Conservation (phyloP, 2,797 vertebrate genomes). For the Nannoperca australis region DNA sequence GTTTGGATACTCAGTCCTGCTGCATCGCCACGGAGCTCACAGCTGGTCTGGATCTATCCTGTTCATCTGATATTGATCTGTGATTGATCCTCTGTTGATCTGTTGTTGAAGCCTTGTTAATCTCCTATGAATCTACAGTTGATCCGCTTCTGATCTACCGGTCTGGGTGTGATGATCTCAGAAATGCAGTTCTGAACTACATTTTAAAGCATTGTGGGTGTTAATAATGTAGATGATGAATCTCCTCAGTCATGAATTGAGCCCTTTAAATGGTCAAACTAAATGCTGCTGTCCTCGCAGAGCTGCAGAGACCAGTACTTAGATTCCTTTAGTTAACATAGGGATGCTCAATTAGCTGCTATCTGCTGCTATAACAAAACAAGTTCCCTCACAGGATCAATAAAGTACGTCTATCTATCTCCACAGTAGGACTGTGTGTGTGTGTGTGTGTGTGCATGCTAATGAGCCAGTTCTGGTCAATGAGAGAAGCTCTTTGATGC, state of each 20-base stretch:
- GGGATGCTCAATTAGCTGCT: neutral
- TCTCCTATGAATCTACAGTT: neutral
- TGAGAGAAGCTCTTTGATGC: conserved; percentile 68
- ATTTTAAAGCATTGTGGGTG: neutral
- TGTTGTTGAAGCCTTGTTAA: neutral
- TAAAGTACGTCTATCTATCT: too few relatives aligned
- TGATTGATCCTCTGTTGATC: neutral
- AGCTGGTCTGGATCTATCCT: conserved; percentile 64
- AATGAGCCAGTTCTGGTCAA: conserved; percentile 57
- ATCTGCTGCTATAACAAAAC: neutral
- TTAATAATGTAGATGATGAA: neutral
- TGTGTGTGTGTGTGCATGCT: conserved; percentile 39
- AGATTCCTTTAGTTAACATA: neutral
- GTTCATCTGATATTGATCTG: neutral
- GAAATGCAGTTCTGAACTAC: neutral
- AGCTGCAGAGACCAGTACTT: neutral
- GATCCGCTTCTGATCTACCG: neutral
- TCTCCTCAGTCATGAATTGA: neutral
- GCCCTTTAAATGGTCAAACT: conserved; percentile 13
- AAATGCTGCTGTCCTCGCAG: neutral
- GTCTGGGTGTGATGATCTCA: neutral
- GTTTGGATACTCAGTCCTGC: conserved; percentile 86
- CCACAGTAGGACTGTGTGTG: conserved; percentile 1
- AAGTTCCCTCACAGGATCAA: too few relatives aligned
- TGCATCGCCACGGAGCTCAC: conserved; percentile 62